phyloP scores from a whole-genome alignment of 1,140 invertebrate genomes.

The Euschistus heros region DNA sequence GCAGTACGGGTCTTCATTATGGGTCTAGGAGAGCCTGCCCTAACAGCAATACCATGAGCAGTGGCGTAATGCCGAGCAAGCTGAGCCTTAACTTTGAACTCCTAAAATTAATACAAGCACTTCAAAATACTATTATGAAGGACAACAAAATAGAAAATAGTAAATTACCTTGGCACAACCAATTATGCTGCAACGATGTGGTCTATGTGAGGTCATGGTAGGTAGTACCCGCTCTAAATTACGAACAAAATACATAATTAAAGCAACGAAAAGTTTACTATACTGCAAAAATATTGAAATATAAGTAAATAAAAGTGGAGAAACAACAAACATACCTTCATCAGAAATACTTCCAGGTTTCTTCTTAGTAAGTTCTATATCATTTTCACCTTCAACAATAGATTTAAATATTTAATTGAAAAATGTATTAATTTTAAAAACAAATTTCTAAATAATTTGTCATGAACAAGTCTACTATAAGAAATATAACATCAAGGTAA shows the following conservation, averaged over 20 bases:
- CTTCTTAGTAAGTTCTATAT: constrained; percentile 36
- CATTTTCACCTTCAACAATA: constrained; percentile 24
- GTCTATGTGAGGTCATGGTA: constrained; percentile 53
- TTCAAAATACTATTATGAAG: background rate
- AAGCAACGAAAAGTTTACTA: background rate
- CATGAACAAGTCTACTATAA: too few relatives aligned
- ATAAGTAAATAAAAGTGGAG: background rate
- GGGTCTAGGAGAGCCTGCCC: constrained; percentile 67
- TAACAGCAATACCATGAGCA: constrained; percentile 66
- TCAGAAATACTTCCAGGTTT: constrained; percentile 41
- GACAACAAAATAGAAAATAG: background rate
- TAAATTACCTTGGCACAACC: constrained; percentile 66
- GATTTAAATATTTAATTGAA: background rate
- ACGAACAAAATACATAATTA: background rate
- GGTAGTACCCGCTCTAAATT: constrained; percentile 27
- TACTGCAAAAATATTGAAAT: background rate
- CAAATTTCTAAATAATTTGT: too few relatives aligned
- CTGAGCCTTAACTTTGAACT: constrained; percentile 88
- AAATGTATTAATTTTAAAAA: background rate
- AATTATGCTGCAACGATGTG: constrained; percentile 77
- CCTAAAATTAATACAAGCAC: constrained; percentile 37
- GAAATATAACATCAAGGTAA: too few relatives aligned
- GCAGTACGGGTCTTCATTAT: constrained; percentile 95
- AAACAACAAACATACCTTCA: constrained; percentile 30
- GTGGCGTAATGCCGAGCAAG: constrained; percentile 84